A percentile compares a stretch with the other conserved stretches of the same genome.
Evolutionary conservation across 1,140 invertebrate species (phyloP).

Genomic region (Eueides isabella): DNA sequence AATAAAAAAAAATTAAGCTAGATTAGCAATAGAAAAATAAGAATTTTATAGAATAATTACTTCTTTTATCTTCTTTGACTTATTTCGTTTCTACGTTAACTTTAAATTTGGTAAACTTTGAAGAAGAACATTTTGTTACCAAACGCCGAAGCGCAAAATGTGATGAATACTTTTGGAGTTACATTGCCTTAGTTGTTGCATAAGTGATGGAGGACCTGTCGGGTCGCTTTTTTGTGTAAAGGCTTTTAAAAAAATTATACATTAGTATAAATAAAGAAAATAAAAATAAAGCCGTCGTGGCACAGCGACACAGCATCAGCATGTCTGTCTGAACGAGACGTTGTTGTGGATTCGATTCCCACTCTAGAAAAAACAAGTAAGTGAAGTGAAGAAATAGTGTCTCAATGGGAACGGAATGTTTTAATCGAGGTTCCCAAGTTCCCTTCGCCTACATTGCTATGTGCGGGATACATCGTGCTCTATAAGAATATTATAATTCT

Average conservation of each 20-base stretch:
- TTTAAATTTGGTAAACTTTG: conserved; percentile 19
- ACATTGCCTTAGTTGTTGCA: conserved; percentile 1
- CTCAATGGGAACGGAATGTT: too few species aligned
- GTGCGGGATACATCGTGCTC: too few species aligned
- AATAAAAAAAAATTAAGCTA: too few species aligned
- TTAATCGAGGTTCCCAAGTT: too few species aligned
- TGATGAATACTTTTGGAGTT: neutral
- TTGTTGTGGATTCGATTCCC: neutral
- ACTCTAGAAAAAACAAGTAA: neutral
- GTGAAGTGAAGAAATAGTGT: too few species aligned
- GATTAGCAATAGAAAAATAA: too few species aligned
- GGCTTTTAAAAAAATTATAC: neutral
- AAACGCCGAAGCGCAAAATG: conserved; percentile 1
- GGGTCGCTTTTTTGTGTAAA: neutral
- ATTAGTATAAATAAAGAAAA: neutral
- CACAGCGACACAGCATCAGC: neutral
- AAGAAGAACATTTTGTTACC: neutral
- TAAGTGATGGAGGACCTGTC: neutral
- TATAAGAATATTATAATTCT: too few species aligned
- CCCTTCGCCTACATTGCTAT: too few species aligned
- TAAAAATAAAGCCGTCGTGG: neutral
- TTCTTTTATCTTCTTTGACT: too few species aligned
- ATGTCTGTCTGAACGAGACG: neutral
- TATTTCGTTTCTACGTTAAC: neutral
- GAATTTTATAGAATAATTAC: too few species aligned